Percentiles rank a stretch among this genome's conserved stretches.
Conservation (phyloP, 2,888 invertebrate genomes). For the Glyphotaelius pellucidus region DNA sequence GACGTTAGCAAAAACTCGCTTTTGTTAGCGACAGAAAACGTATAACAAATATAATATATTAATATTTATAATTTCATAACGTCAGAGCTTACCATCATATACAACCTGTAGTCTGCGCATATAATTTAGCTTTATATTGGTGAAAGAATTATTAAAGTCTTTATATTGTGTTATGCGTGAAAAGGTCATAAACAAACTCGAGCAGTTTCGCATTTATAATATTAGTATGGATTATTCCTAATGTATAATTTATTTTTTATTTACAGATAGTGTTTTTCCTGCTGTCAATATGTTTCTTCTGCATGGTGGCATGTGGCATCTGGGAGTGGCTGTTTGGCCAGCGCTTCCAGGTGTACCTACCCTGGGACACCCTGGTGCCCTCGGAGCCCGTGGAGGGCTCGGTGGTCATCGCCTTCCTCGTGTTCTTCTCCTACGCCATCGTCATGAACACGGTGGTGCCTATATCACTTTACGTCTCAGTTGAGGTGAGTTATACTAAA, state of each 20-base stretch:
- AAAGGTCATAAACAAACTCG: no score
- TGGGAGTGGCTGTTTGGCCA: slow-evolving; percentile 97
- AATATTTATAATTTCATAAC: no score
- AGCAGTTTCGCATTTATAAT: no score
- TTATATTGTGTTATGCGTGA: no score
- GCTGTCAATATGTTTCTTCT: slow-evolving; percentile 97
- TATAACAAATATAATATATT: no score
- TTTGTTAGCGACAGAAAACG: no score
- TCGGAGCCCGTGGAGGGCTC: slow-evolving; percentile 89
- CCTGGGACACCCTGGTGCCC: slow-evolving; percentile 96
- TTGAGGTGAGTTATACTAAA: slow-evolving; percentile 82
- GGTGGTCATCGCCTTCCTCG: slow-evolving; percentile 95
- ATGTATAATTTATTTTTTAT: background rate
- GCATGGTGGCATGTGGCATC: slow-evolving; percentile 97
- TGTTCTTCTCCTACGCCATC: slow-evolving; percentile 99
- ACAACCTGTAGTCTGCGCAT: no score
- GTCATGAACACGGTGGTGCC: slow-evolving; percentile 99
- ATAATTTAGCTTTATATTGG: no score
- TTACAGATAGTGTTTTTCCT: slow-evolving; percentile 97
- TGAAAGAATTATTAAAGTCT: no score
- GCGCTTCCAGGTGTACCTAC: slow-evolving; percentile 92
- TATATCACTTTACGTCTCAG: slow-evolving; percentile 98
- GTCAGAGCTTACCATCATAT: no score
- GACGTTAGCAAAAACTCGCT: no score
- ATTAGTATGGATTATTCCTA: background rate